Base-by-base conservation (phyloP, 2,113 vertebrate species). In the Carassius gibelio region DNA sequence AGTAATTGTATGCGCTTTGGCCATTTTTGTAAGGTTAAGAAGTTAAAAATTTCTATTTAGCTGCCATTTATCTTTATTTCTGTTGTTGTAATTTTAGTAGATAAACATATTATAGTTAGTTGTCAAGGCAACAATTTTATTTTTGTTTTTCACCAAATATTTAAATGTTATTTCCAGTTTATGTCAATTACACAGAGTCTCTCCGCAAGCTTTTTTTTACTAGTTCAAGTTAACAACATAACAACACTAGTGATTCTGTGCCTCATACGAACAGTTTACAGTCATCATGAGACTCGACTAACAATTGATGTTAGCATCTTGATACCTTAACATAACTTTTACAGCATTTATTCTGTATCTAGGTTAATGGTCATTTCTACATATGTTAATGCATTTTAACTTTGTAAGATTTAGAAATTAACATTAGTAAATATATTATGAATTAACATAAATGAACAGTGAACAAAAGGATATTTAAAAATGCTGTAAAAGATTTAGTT, bases 371-470 rank as follows among this genome's bases (percentile, higher is more conserved):
- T 75, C 1, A 48, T 17, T 75, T 75, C 42, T 30, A 52, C 21
- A 50, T 23, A 23, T 48, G 15, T 75, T 75, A 75, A 48, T 50
- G 45, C 45, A 75, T 50, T 75, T 50, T 21, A 36, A 50, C 72
- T 26, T 26, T 26, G 69, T n/a, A 75, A 0, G 72, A 13, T 75
- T 45, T 26, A 75, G 26, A 23, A 48, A 75, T 75, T 23, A 45
- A 48, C 72, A 75, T 75, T 5, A 50, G 11, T 75, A n/a, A 48
- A 75, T 75, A 7, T 50, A 75, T 75, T 75, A 75, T 75, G 42
- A 75, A 75, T n/a, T 0, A 75, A 75, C 72, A 50, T 23, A n/a
- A 75, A 50, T 50, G 15, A 75, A 45, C 69, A 72, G n/a, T 48
- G 42, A 42, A 75, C 23, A 13, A 14, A 42, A 23, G 69, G 10